Base-by-base conservation (phyloP, 2,113 vertebrate species). In the Nannobrachium achirus region DNA sequence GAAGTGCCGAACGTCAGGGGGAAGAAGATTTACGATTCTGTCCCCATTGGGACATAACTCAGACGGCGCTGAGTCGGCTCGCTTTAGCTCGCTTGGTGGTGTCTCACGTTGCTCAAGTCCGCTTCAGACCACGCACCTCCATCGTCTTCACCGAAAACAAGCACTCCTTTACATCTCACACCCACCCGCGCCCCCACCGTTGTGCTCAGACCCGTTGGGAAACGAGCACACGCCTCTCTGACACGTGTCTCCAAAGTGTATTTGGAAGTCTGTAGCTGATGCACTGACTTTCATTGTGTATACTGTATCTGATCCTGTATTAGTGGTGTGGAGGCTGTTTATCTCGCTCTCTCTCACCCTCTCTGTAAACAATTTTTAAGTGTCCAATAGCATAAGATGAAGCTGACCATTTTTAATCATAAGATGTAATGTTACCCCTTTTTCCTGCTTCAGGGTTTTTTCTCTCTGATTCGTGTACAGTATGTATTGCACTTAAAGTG, bases 271-370 rank as follows among this genome's bases (percentile, higher is more conserved):
- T 49, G 5, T n/a, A 39, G 25, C 16, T 59, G 11, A 56, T 38
- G 68, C 15, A 61, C 41, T 58, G 42, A 53, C 63, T 76, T 63
- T 64, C 42, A 66, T 76, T 70, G 14, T 68, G 58, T 63, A 16
- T 40, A n/a, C n/a, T n/a, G n/a, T n/a, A 56, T 73, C 49, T 80
- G 46, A 38, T 73, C n/a, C 60, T 63, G 13, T 53, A 71, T 38
- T 42, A 55, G 8, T 49, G 44, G 19, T 44, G 59, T 10, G 15
- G 25, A 64, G 58, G 38, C 11, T 60, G 11, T 56, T n/a, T 16
- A 41, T 42, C 6, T 39, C 45, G 42, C 46, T 48, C 15, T 48
- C 49, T 45, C 46, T 42, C n/a, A n/a, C 16, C 61, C 50, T 72
- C 40, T 46, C 69, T 4, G 2, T 38, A 52, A 71, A 66, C 56